These are phyloP conservation scores for Notarius quadriscutis DNA, from an alignment of 2,113 vertebrate species.

Conservation along the genomic window DNA sequence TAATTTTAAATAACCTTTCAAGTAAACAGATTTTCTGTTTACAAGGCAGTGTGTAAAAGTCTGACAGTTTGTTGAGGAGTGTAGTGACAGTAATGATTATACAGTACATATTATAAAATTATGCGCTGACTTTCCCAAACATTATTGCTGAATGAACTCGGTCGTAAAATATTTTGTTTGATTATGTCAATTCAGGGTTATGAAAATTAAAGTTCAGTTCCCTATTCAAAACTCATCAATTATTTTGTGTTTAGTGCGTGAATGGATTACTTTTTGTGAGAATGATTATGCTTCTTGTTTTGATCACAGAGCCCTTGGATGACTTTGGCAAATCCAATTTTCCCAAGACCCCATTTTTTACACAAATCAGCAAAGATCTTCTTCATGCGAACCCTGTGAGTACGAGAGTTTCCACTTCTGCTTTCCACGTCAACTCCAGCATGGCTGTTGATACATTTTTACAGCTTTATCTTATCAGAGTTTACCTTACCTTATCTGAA, in stretches of 20 bases:
- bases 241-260: not conserved
- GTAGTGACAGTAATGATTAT: not conserved
- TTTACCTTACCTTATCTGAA: not conserved
- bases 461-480: slow-evolving; percentile 7
- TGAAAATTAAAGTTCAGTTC: not conserved
- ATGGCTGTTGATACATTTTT: not conserved
- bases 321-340: slow-evolving; percentile 42
- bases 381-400: slow-evolving; percentile 64
- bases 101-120: not conserved
- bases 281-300: slow-evolving; percentile 26
- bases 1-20: not conserved
- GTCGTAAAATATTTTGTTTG: not conserved
- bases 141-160: not conserved
- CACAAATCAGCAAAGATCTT: slow-evolving; percentile 58
- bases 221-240: not conserved
- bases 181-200: not conserved
- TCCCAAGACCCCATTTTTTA: slow-evolving; percentile 68
- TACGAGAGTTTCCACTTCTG: slow-evolving; percentile 29
- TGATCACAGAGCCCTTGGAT: slow-evolving; percentile 58
- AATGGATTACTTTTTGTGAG: not conserved
- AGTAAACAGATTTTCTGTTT: not conserved
- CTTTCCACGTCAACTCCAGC: not conserved
- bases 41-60: not conserved
- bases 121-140: not conserved
- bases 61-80: not conserved